Evolutionary conservation across 2,888 invertebrate species (phyloP).

Genomic region (Orthosia gracilis): DNA sequence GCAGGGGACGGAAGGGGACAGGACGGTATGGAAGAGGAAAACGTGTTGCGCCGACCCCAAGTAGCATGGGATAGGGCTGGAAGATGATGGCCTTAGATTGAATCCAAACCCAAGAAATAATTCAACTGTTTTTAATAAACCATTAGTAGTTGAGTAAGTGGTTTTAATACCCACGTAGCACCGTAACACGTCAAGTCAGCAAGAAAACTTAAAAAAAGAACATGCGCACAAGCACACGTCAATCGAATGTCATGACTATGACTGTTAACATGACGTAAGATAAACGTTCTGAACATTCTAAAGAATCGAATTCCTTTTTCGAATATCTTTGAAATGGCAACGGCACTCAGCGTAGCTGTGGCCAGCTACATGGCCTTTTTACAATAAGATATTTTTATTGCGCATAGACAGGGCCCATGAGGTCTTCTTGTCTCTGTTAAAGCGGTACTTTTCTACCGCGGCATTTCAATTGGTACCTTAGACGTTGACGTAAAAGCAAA

Average conservation of each 20-base stretch:
- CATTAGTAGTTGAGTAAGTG: slow-evolving; percentile 17
- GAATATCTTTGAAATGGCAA: slow-evolving; percentile 61
- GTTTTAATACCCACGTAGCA: slow-evolving; percentile 10
- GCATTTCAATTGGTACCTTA: slow-evolving; percentile 53
- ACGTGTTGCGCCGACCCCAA: too few species aligned
- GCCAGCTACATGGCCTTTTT: slow-evolving; percentile 14
- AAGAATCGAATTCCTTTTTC: slow-evolving; percentile 60
- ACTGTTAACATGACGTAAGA: slow-evolving; percentile 38
- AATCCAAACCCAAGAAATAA: slow-evolving; percentile 60
- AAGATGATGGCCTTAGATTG: slow-evolving; percentile 59
- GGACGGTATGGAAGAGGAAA: too few species aligned
- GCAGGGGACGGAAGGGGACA: too few species aligned
- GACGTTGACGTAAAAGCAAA: slow-evolving; percentile 65
- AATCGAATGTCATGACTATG: slow-evolving; percentile 38
- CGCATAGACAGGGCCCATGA: slow-evolving; percentile 20
- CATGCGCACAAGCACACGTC: slow-evolving; percentile 19
- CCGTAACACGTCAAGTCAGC: slow-evolving; percentile 3
- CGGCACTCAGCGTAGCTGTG: slow-evolving; percentile 30
- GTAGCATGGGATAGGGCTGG: too few species aligned
- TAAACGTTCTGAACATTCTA: slow-evolving; percentile 49
- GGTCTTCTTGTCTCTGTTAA: slow-evolving; percentile 34
- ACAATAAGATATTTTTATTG: slow-evolving; percentile 42
- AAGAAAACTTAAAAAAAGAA: slow-evolving; percentile 12
- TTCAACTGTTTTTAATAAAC: slow-evolving; percentile 31
- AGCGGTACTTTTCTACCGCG: slow-evolving; percentile 43